Evolutionary conservation across 2,797 vertebrate species (phyloP).

Genomic region (Sebastes nivosus): DNA sequence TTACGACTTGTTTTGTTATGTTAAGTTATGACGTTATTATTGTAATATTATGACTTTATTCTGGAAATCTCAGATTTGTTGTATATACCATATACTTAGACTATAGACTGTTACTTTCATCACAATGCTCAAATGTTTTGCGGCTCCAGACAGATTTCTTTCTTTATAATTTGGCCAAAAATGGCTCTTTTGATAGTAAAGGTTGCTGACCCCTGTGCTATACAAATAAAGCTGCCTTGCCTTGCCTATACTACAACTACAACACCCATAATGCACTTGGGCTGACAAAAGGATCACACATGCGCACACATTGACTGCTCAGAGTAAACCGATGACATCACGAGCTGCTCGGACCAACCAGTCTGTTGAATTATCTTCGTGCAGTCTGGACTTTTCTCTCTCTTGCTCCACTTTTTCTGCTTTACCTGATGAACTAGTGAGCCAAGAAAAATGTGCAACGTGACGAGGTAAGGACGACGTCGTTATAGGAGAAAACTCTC

Average conservation of each 20-base stretch:
- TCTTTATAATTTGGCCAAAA: no score
- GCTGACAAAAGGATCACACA: constrained; percentile 30
- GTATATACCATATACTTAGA: no score
- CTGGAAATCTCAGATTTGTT: no score
- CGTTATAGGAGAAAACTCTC: neutral
- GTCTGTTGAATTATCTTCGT: constrained; percentile 44
- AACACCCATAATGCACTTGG: constrained; percentile 22
- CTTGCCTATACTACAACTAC: constrained; percentile 26
- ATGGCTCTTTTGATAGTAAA: no score
- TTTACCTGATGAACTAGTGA: constrained; percentile 34
- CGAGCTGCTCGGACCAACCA: constrained; percentile 68
- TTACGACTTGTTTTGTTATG: no score
- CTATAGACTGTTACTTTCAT: no score
- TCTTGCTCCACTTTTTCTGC: neutral
- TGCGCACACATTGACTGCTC: constrained; percentile 67
- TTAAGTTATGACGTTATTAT: no score
- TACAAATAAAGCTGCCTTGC: no score
- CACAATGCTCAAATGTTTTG: no score
- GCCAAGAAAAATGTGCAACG: constrained; percentile 43
- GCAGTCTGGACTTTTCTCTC: neutral
- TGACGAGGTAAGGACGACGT: constrained; percentile 62
- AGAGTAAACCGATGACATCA: constrained; percentile 84
- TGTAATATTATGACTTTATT: no score
- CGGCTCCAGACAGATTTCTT: no score
- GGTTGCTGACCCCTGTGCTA: no score